phyloP scores from a whole-genome alignment of 2,113 vertebrate species.

The Dasyornis broadbenti region DNA sequence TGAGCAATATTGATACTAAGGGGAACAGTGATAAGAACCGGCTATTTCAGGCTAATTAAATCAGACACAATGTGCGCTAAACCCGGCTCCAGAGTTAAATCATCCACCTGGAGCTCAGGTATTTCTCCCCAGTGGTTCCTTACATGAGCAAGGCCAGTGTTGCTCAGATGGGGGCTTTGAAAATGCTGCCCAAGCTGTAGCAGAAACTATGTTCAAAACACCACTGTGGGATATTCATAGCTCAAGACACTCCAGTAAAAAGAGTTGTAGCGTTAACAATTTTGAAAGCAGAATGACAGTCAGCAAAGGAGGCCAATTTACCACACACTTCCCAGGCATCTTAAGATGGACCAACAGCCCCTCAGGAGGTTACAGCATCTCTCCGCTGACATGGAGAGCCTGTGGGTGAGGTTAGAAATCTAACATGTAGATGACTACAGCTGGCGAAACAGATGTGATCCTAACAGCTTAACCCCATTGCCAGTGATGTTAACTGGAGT shows the following conservation, averaged over 20 bases:
- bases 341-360: background rate
- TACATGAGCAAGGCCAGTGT: background rate
- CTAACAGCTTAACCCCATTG: background rate
- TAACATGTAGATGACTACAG: background rate
- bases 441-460: constrained; percentile 20
- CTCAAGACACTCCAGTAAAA: background rate
- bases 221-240: background rate
- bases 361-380: background rate
- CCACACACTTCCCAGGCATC: background rate
- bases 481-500: background rate
- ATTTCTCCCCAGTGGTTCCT: background rate
- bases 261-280: background rate
- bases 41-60: background rate
- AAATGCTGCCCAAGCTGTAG: background rate
- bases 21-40: background rate
- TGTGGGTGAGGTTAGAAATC: background rate
- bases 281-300: background rate
- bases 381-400: background rate
- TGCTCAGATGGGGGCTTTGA: background rate
- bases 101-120: rapidly evolving
- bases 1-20: background rate
- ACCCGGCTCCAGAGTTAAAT: background rate
- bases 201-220: background rate
- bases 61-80: background rate
- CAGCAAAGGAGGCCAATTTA: background rate